These are phyloP conservation scores for Macrosiphum euphorbiae DNA, from an alignment of 2,888 invertebrate species.

Conservation along the genomic window DNA sequence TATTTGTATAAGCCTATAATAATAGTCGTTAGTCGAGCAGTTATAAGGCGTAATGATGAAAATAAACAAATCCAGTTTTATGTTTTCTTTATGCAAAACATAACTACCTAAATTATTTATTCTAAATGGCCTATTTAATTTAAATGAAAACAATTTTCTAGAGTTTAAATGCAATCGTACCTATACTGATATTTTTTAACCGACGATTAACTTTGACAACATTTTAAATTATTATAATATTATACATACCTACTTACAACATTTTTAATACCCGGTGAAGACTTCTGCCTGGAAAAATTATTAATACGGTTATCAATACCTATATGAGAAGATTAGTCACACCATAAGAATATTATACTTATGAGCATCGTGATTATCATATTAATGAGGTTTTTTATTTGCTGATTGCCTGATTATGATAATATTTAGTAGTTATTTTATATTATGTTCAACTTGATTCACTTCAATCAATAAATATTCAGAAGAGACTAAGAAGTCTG, in stretches of 20 bases:
- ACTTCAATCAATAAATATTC: not conserved
- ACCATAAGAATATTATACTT: not conserved
- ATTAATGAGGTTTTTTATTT: not conserved
- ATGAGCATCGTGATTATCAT: not conserved
- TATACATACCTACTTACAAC: not conserved
- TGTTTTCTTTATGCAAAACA: conserved; percentile 13
- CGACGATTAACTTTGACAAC: not conserved
- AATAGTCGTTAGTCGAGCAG: not conserved
- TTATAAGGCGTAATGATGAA: not conserved
- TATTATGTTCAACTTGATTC: not conserved
- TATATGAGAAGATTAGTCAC: not conserved
- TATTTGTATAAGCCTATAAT: not conserved
- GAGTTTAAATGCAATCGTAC: not conserved
- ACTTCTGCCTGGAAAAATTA: not conserved
- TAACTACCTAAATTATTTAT: not conserved
- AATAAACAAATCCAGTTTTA: not conserved
- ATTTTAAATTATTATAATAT: not conserved
- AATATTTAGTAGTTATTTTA: not conserved
- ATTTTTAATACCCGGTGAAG: not conserved
- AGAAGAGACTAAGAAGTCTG: not conserved
- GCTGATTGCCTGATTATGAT: not conserved
- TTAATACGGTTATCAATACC: not conserved
- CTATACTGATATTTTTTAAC: not conserved
- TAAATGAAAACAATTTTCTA: not conserved
- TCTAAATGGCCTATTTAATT: conserved; percentile 2